These are phyloP conservation scores for Erinaceus europaeus DNA, from an alignment of 2,113 vertebrate genomes.

Conservation along the genomic window DNA sequence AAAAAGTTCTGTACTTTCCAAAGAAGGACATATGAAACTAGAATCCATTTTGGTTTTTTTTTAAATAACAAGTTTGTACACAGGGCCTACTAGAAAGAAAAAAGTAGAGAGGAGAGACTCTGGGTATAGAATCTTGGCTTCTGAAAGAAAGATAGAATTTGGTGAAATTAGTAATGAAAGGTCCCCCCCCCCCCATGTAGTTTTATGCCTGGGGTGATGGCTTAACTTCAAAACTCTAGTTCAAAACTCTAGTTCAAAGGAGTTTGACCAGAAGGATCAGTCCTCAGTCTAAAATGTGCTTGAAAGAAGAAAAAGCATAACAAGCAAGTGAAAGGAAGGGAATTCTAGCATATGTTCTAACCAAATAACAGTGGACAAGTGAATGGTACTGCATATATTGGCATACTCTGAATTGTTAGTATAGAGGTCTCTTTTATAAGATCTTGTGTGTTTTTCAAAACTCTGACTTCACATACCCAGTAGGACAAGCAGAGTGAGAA, in stretches of 20 bases:
- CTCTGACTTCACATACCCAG: no score
- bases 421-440: not conserved
- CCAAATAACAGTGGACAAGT: not conserved
- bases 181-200: constrained; percentile 34
- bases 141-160: constrained; percentile 35
- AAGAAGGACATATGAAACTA: no score
- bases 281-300: constrained; percentile 31
- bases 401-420: not conserved
- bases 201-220: constrained; percentile 10
- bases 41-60: no score
- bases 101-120: not conserved
- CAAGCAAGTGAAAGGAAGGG: not conserved
- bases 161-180: constrained; percentile 40
- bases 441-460: not conserved
- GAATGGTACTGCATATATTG: not conserved
- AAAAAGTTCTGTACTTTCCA: no score
- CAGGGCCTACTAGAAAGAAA: no score
- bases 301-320: not conserved
- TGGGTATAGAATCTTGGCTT: constrained; percentile 14
- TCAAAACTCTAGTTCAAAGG: constrained; percentile 33
- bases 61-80: no score
- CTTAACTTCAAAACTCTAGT: constrained; percentile 23
- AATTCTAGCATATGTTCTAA: not conserved
- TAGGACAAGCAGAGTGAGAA: not conserved
- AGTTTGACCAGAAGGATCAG: not conserved